Evolutionary conservation across 2,888 invertebrate genomes (phyloP), one percentile per base, ranked within the genome.

Genomic region (Punctoribates punctum): DNA sequence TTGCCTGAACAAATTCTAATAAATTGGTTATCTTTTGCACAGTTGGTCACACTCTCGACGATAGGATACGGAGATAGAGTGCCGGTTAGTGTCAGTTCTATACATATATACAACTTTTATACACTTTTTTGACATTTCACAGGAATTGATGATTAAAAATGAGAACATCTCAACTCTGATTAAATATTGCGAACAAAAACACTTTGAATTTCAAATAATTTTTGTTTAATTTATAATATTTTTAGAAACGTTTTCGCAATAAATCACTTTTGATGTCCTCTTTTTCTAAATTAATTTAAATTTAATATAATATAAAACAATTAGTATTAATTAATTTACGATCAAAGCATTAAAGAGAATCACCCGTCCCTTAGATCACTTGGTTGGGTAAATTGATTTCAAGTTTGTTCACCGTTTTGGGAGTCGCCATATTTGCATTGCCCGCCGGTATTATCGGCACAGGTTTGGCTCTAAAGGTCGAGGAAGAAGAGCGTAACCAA

Each of bases 51-150:
- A 42, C 76, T 76, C 9, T 76, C 76, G 27, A 73, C 76, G 9
- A 57, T 76, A 13, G 76, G 76, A 29, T 76, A 76, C 25, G 76
- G 76, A 46, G 76, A 76, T 73, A 51, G 76, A 54, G 76, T 76
- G 38, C 76, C 76, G 76, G 76, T 76, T 27, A 57, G 73, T 76
- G 8, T 29, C 8, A 42, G 9, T 1, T n/a, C 17, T 57, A 48
- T 29, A 27, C 8, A 9, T 42, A 42, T 42, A 9, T 11, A 42
- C 42, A 42, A 5, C 11, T 5, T 42, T 42, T 42, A 15, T 17
- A 48, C 46, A 17, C 11, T 15, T 48, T 4, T 48, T 48, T 48
- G 17, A 48, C 57, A 57, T 25, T 9, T 1, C 54, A 54, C 8
- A 20, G n/a, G n/a, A 20, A 8, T 6, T 54, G 15, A n/a, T 54